A percentile compares a stretch with the other conserved stretches of the same genome.
Conservation (phyloP, 2,888 invertebrate species). For the Torymus tubicola region DNA sequence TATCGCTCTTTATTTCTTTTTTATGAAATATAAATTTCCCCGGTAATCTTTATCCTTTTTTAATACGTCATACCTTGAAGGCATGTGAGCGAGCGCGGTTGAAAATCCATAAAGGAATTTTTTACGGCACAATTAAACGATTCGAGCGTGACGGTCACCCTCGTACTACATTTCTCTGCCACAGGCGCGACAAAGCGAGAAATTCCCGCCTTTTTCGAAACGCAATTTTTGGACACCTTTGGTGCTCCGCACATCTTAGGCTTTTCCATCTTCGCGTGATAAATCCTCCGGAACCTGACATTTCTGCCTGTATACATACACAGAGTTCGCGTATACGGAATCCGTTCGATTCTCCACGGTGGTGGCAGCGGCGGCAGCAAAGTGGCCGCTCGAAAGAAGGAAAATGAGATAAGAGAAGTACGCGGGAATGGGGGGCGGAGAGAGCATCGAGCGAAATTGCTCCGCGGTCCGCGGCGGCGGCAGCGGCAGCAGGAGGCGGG, state of each 20-base stretch:
- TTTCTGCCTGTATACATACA: neutral
- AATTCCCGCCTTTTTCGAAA: neutral
- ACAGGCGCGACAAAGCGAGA: neutral
- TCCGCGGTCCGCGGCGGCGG: slow-evolving; percentile 61
- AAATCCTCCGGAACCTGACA: slow-evolving; percentile 20
- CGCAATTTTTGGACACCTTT: neutral
- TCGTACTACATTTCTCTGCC: no score
- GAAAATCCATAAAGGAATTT: neutral
- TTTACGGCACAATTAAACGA: slow-evolving; percentile 5
- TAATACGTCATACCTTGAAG: no score
- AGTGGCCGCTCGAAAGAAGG: slow-evolving; percentile 25
- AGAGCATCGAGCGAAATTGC: slow-evolving; percentile 71
- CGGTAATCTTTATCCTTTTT: no score
- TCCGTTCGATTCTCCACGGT: slow-evolving; percentile 28
- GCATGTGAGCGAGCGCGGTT: no score
- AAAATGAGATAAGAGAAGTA: slow-evolving; percentile 55
- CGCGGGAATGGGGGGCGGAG: slow-evolving; percentile 35
- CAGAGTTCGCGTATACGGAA: slow-evolving; percentile 3
- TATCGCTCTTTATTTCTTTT: no score
- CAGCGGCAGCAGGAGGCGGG: slow-evolving; percentile 62
- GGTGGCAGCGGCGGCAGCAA: neutral
- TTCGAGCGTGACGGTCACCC: neutral
- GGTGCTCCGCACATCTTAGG: slow-evolving; percentile 4
- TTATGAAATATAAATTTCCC: no score
- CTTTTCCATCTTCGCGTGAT: slow-evolving; percentile 1